Conservation (phyloP, 2,888 invertebrate genomes). For the Rotaria magnacalcarata region DNA sequence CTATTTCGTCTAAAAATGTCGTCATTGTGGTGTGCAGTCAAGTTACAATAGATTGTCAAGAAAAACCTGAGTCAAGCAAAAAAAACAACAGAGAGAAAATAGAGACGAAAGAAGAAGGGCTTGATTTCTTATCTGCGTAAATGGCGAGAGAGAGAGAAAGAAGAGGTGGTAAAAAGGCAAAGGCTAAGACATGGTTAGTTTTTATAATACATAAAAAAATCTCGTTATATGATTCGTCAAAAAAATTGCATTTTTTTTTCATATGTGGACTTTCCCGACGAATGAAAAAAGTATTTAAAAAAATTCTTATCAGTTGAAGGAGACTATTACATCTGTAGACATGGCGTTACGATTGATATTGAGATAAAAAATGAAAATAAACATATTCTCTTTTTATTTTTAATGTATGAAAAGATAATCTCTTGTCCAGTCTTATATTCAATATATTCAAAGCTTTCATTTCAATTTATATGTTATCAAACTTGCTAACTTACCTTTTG, state of each 20-base stretch:
- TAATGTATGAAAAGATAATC: not conserved
- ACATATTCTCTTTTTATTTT: not conserved
- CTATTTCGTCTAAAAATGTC: conserved; percentile 26
- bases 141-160: not conserved
- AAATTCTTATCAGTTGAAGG: conserved; percentile 29
- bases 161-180: not conserved
- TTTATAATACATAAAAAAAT: conserved; percentile 1
- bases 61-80: conserved; percentile 26
- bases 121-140: conserved; percentile 15
- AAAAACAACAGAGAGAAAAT: not conserved
- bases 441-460: not conserved
- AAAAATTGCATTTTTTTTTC: not conserved
- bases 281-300: not conserved
- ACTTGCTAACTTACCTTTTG: not conserved
- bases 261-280: conserved; percentile 4
- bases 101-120: not conserved
- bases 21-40: conserved; percentile 17
- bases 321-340: conserved; percentile 9
- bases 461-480: not conserved
- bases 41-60: conserved; percentile 26
- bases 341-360: not conserved
- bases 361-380: not conserved
- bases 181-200: not conserved
- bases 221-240: conserved; percentile 11
- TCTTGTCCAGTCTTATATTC: not conserved